A percentile compares a stretch with the other conserved stretches of the same genome.
These are phyloP conservation scores for Eublepharis macularius DNA, from an alignment of 2,113 vertebrate species.

Conservation along the genomic window DNA sequence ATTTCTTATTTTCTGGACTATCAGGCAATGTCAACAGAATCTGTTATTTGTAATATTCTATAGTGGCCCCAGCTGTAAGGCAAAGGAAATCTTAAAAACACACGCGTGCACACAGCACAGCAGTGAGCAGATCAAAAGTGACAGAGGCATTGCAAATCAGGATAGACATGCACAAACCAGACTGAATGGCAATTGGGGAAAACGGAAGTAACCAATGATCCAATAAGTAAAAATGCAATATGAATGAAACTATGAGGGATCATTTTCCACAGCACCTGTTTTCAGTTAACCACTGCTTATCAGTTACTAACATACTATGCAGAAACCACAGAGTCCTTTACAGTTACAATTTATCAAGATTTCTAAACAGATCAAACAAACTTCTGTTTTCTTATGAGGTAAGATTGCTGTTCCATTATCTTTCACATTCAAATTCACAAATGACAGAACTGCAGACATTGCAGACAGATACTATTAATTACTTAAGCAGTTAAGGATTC, in stretches of 20 bases:
- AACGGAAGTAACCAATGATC: neutral
- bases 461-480: neutral
- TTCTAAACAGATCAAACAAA: neutral
- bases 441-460: neutral
- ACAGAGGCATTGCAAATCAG: neutral
- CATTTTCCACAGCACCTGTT: neutral
- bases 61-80: neutral
- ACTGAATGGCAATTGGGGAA: neutral
- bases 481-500: neutral
- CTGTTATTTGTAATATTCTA: neutral
- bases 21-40: neutral
- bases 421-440: neutral
- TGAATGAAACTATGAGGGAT: neutral
- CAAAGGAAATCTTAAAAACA: neutral
- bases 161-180: neutral
- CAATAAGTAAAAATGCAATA: neutral
- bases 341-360: fast-evolving
- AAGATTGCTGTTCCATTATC: neutral
- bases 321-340: conserved; percentile 6
- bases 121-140: neutral
- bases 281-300: neutral
- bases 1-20: neutral
- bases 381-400: neutral
- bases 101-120: neutral
- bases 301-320: neutral